A percentile compares a stretch with the other conserved stretches of the same genome.
Evolutionary conservation across 2,797 vertebrate species (phyloP).

Genomic region (Sebastes matsubarae): DNA sequence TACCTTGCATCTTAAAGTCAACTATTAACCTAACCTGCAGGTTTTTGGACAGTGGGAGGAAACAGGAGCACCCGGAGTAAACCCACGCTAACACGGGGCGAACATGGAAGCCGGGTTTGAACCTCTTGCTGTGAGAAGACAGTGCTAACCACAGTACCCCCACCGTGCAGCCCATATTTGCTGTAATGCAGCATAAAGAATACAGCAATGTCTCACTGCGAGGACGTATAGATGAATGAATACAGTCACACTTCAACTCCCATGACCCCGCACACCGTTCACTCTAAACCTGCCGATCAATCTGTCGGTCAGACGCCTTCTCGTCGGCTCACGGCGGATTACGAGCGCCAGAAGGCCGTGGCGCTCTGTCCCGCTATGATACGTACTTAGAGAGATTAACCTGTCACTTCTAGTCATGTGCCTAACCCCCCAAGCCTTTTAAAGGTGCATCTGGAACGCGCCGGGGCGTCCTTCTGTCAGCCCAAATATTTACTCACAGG

Average conservation of each 20-base stretch:
- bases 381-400: conserved; percentile 56
- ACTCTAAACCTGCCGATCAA: background rate
- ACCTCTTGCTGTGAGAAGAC: too few relatives aligned
- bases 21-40: too few relatives aligned
- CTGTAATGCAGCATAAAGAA: background rate
- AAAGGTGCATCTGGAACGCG: conserved; percentile 57
- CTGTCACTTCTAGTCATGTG: conserved; percentile 28
- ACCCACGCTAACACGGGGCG: too few relatives aligned
- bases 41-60: too few relatives aligned
- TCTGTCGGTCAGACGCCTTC: background rate
- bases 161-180: too few relatives aligned
- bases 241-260: background rate
- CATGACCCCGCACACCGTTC: background rate
- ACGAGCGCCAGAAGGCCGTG: conserved; percentile 49
- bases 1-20: too few relatives aligned
- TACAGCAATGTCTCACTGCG: background rate
- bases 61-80: too few relatives aligned
- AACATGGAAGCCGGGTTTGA: too few relatives aligned
- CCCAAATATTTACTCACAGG: conserved; percentile 42
- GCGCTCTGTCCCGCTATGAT: conserved; percentile 3
- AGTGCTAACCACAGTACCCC: too few relatives aligned
- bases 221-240: too few relatives aligned
- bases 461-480: conserved; percentile 42
- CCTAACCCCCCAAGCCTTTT: conserved; percentile 34
- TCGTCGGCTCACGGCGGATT: conserved; percentile 43